Conservation (phyloP, 1,140 invertebrate species). For the Diachasmimorpha longicaudata region DNA sequence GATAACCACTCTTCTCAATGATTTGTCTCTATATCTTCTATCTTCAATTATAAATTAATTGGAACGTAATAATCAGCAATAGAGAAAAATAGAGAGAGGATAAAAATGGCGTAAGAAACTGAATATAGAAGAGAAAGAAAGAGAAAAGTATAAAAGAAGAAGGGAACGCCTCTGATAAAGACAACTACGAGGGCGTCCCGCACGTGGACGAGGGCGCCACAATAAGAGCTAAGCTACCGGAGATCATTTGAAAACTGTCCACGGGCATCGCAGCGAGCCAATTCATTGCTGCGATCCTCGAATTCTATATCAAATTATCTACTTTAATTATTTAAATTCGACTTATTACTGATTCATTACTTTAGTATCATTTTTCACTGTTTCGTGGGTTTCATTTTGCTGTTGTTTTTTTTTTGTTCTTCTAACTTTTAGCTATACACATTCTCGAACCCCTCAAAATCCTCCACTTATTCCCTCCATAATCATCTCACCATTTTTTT, state of each 20-base stretch:
- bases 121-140: constrained; percentile 12
- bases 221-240: constrained; percentile 64
- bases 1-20: background rate
- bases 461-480: constrained; percentile 33
- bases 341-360: constrained; percentile 60
- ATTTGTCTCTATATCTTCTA: background rate
- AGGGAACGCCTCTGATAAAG: constrained; percentile 42
- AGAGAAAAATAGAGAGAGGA: constrained; percentile 1
- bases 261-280: constrained; percentile 61
- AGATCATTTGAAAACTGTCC: constrained; percentile 65
- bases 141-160: constrained; percentile 24
- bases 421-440: constrained; percentile 55
- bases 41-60: constrained; percentile 2
- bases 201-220: constrained; percentile 46
- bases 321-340: constrained; percentile 60
- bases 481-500: constrained; percentile 22
- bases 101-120: background rate
- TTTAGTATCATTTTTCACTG: constrained; percentile 56
- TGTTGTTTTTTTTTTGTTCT: constrained; percentile 50
- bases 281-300: constrained; percentile 61
- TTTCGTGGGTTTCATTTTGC: constrained; percentile 37
- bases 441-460: constrained; percentile 46
- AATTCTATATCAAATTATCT: constrained; percentile 59
- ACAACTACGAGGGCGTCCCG: constrained; percentile 42
- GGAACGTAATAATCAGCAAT: constrained; percentile 9